Evolutionary conservation across 2,888 invertebrate species (phyloP), one percentile per base, ranked within the genome.

Genomic region (Leptinotarsa tumamoca): DNA sequence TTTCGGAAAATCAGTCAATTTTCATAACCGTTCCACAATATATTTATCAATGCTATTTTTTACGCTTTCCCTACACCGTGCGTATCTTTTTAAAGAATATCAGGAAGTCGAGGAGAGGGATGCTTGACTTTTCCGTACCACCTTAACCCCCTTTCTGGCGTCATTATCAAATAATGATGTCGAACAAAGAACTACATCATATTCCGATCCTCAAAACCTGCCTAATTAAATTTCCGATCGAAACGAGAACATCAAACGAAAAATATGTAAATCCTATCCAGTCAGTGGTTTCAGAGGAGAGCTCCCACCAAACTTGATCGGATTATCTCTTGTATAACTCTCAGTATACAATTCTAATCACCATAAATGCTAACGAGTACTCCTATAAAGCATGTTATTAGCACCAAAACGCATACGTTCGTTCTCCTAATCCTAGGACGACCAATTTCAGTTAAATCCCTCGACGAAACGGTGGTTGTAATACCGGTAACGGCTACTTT

Each of bases 321-420:
- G 79, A 79, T 79, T 79, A 79, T 84, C 81, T 81, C 77, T 80
- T 80, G 80, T 82, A 80, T 80, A 80, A 81, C 79, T 75, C 66
- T 72, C 74, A 74, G 80, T 63, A 79, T 79, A 79, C 80, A 79
- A 79, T 80, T 80, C 81, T 82, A 82, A 83, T 83, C 82, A 83
- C 80, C 77, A 80, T 78, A 77, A 54, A 80, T 79, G 79, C 81
- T 80, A 80, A 82, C 82, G 81, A 81, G 81, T 81, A 80, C 78
- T 74, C 74, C 81, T 80, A 82, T 83, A 81, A 83, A 83, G 83
- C 82, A 82, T 76, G 83, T 79, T 83, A 84, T 84, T 84, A 84
- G 83, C 81, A 82, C 80, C 80, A 80, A 79, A 81, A 82, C 80
- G 80, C 82, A 82, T 83, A 82, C 81, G 83, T 83, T 82, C 73